A percentile compares a stretch with the other conserved stretches of the same genome.
phyloP scores from a whole-genome alignment of 2,113 vertebrate genomes.

The Passer montanus region DNA sequence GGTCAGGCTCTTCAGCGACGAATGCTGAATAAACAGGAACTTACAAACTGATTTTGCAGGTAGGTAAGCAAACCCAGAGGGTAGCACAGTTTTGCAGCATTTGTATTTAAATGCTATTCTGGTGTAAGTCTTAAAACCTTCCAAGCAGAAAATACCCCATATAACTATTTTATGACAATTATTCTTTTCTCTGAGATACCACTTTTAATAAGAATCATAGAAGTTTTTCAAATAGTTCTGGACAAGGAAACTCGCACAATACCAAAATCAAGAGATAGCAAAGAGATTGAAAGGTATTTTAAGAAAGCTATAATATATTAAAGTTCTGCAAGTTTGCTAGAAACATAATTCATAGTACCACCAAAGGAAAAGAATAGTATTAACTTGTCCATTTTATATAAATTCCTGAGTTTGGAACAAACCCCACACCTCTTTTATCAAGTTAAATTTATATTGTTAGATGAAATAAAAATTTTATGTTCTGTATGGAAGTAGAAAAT shows the following conservation, averaged over 20 bases:
- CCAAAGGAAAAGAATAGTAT: neutral
- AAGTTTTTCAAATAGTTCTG: neutral
- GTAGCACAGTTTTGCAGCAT: neutral
- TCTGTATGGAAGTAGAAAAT: conserved; percentile 64
- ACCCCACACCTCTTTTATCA: conserved; percentile 43
- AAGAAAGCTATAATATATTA: neutral
- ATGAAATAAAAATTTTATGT: conserved; percentile 73
- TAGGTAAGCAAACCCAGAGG: neutral
- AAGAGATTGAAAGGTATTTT: neutral
- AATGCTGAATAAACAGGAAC: neutral
- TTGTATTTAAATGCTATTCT: neutral
- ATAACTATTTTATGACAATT: neutral
- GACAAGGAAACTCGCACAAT: neutral
- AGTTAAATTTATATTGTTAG: conserved; percentile 71
- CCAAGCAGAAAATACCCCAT: accelerated
- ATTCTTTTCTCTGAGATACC: neutral
- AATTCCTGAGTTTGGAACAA: conserved; percentile 23
- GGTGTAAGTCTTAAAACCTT: neutral
- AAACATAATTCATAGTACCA: neutral
- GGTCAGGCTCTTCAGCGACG: neutral
- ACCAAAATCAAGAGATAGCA: neutral
- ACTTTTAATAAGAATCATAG: neutral
- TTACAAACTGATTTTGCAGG: neutral
- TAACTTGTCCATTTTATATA: conserved; percentile 8
- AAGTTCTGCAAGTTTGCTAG: neutral